Percentiles rank a stretch among this genome's conserved stretches.
These are phyloP conservation scores for Saguinus midas DNA, from an alignment of 2,113 vertebrate species.

Conservation along the genomic window DNA sequence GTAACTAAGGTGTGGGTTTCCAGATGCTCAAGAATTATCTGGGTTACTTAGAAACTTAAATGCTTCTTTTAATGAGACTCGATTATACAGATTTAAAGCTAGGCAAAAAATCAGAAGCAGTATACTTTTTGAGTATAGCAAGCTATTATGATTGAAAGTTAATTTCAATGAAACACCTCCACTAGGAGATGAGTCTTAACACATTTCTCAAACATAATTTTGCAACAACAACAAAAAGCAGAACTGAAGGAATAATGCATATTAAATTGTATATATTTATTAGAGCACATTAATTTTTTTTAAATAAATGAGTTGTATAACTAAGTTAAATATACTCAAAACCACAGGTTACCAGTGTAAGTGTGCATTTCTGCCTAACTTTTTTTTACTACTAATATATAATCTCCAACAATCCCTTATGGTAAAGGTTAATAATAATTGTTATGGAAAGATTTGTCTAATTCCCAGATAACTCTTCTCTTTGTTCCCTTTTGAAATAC, in stretches of 20 bases:
- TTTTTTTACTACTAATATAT: background rate
- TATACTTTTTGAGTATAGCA: background rate
- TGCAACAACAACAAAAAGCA: background rate
- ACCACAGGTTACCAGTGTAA: background rate
- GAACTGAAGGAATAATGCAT: background rate
- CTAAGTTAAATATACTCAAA: constrained; percentile 24
- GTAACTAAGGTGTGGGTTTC: background rate
- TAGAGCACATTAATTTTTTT: constrained; percentile 7
- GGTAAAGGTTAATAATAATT: background rate
- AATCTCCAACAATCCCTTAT: background rate
- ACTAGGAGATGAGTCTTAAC: background rate
- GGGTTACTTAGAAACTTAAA: background rate
- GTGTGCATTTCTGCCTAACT: background rate
- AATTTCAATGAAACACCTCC: background rate
- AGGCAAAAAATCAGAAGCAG: background rate
- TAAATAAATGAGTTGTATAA: background rate
- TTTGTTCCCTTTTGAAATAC: constrained; percentile 10
- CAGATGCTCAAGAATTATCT: constrained; percentile 1
- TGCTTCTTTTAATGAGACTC: background rate
- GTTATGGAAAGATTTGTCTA: background rate
- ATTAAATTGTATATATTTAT: background rate
- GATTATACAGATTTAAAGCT: background rate
- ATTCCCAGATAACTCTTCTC: background rate
- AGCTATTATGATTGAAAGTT: background rate
- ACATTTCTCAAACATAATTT: background rate